Percentiles rank a stretch among this genome's conserved stretches.
phyloP scores from a whole-genome alignment of 2,888 invertebrate genomes.

The Meteorus cinctellus region DNA sequence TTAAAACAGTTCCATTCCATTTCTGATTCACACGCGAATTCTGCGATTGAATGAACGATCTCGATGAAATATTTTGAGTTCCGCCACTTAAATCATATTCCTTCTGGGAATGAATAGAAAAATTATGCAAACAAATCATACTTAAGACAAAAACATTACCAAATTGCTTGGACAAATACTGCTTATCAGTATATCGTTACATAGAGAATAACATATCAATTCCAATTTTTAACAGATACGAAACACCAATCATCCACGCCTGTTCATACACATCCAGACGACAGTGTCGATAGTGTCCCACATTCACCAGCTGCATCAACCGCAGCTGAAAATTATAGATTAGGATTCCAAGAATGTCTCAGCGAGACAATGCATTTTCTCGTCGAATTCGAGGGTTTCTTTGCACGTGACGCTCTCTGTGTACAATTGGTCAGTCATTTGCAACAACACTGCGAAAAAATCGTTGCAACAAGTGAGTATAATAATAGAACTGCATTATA shows the following conservation, averaged over 20 bases:
- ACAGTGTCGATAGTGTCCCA: conserved; percentile 69
- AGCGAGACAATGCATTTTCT: conserved; percentile 92
- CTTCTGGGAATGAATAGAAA: too few relatives aligned
- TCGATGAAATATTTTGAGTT: too few relatives aligned
- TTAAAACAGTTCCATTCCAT: too few relatives aligned
- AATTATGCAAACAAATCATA: too few relatives aligned
- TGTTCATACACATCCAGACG: conserved; percentile 68
- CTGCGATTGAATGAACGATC: too few relatives aligned
- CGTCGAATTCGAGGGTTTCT: conserved; percentile 88
- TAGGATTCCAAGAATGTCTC: conserved; percentile 93
- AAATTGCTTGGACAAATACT: too few relatives aligned
- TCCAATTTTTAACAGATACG: conserved; percentile 56
- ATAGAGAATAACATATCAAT: neutral
- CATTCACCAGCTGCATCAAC: conserved; percentile 62
- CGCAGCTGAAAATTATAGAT: conserved; percentile 78
- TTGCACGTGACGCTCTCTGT: conserved; percentile 86
- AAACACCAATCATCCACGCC: conserved; percentile 61
- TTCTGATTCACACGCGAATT: too few relatives aligned
- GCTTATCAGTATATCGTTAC: neutral
- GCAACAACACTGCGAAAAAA: conserved; percentile 86
- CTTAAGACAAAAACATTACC: too few relatives aligned
- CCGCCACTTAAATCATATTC: too few relatives aligned
- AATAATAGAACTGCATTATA: neutral
- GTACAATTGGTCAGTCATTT: conserved; percentile 87
- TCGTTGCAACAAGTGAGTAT: conserved; percentile 73